These are phyloP conservation scores for Pterostichus niger DNA, from an alignment of 2,888 invertebrate genomes.

Conservation along the genomic window DNA sequence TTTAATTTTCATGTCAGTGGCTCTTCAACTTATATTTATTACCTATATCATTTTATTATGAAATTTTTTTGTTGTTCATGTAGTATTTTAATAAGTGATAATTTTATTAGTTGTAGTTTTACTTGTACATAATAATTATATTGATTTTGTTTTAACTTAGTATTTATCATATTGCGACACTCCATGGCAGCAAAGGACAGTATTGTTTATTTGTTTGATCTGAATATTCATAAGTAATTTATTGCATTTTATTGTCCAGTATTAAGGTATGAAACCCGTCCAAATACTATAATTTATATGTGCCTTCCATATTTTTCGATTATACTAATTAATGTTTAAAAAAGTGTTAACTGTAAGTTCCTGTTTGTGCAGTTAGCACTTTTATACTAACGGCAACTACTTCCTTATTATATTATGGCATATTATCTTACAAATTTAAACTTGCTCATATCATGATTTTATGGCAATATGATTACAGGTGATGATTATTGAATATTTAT, in stretches of 20 bases:
- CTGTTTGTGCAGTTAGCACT: conserved; percentile 58
- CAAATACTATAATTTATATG: conserved; percentile 48
- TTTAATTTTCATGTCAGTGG: conserved; percentile 48
- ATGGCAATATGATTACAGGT: conserved; percentile 53
- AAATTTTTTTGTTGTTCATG: conserved; percentile 47
- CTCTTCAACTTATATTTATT: conserved; percentile 46
- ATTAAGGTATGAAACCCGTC: conserved; percentile 61
- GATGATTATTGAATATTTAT: conserved; percentile 46
- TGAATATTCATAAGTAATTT: conserved; percentile 64
- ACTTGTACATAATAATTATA: conserved; percentile 46
- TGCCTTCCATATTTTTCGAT: conserved; percentile 54
- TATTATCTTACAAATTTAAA: conserved; percentile 12
- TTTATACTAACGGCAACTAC: conserved; percentile 48
- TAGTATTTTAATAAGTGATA: conserved; percentile 56
- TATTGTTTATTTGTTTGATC: conserved; percentile 58
- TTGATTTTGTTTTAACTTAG: conserved; percentile 40
- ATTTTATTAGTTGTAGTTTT: conserved; percentile 42
- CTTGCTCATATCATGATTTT: conserved; percentile 50
- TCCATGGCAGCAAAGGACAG: conserved; percentile 63
- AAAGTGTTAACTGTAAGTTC: conserved; percentile 58
- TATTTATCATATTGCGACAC: conserved; percentile 42
- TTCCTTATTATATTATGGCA: conserved; percentile 31
- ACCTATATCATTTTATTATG: conserved; percentile 44
- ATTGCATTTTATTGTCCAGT: conserved; percentile 64
- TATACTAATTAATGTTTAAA: conserved; percentile 10